phyloP scores from a whole-genome alignment of 2,888 invertebrate genomes.

The Agriopis aurantiaria region DNA sequence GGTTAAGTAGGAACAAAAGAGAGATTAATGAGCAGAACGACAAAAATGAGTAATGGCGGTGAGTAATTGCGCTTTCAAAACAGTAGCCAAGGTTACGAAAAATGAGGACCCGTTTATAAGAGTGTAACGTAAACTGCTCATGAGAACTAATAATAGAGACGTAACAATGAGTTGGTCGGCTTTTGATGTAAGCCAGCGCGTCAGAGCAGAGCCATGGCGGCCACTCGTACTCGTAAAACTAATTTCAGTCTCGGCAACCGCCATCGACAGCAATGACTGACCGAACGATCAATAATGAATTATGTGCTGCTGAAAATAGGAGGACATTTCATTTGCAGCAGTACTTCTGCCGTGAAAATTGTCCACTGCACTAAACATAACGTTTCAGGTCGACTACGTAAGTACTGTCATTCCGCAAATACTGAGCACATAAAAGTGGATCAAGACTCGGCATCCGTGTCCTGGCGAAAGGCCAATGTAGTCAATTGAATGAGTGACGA shows the following conservation, averaged over 20 bases:
- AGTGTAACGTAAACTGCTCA: conserved; percentile 71
- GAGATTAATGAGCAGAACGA: conserved; percentile 49
- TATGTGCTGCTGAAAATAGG: conserved; percentile 23
- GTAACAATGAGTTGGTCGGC: conserved; percentile 77
- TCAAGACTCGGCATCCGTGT: conserved; percentile 69
- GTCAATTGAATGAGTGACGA: conserved; percentile 84
- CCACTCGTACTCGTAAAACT: conserved; percentile 83
- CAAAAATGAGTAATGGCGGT: conserved; percentile 50
- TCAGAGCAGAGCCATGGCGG: conserved; percentile 73
- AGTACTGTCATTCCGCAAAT: conserved; percentile 66
- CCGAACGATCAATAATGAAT: conserved; percentile 41
- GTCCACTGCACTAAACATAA: conserved; percentile 23
- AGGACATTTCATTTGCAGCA: conserved; percentile 13
- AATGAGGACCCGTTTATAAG: conserved; percentile 65
- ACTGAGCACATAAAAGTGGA: conserved; percentile 66
- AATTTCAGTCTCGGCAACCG: conserved; percentile 72
- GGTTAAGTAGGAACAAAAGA: conserved; percentile 51
- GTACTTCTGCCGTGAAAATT: conserved; percentile 13
- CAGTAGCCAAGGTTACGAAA: conserved; percentile 72
- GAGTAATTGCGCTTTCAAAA: conserved; percentile 62
- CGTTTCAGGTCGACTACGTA: conserved; percentile 51
- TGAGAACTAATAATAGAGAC: conserved; percentile 81
- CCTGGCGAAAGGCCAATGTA: conserved; percentile 80
- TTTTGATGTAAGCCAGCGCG: conserved; percentile 76
- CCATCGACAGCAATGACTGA: conserved; percentile 47